These are phyloP conservation scores for Isichthys henryi DNA, from an alignment of 2,113 vertebrate species.

Conservation along the genomic window DNA sequence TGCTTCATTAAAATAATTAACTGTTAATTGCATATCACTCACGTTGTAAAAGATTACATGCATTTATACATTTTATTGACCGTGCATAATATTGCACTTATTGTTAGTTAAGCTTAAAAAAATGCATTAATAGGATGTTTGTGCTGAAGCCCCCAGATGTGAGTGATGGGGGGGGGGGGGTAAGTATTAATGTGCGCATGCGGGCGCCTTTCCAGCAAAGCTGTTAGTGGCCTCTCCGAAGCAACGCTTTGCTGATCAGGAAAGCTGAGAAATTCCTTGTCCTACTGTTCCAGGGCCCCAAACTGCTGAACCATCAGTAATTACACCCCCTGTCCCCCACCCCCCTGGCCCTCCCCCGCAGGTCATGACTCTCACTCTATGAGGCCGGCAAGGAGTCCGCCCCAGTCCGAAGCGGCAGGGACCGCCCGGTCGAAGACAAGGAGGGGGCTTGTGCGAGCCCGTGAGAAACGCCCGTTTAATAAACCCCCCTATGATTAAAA, in stretches of 20 bases:
- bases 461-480: neutral
- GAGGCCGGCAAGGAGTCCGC: neutral
- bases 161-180: conserved; percentile 47
- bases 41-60: neutral
- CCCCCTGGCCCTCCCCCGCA: conserved; percentile 42
- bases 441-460: neutral
- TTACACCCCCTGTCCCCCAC: conserved; percentile 47
- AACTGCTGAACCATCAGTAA: conserved; percentile 64
- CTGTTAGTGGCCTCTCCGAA: conserved; percentile 39
- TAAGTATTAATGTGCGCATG: conserved; percentile 51
- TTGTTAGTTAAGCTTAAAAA: neutral
- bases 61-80: conserved; percentile 3
- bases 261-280: conserved; percentile 68
- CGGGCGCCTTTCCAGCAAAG: conserved; percentile 51
- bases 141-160: conserved; percentile 23
- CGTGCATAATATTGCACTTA: neutral
- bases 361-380: conserved; percentile 43
- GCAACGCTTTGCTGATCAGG: conserved; percentile 49
- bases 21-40: neutral
- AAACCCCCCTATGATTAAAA: neutral
- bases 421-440: neutral
- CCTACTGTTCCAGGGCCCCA: conserved; percentile 49
- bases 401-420: neutral
- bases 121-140: neutral
- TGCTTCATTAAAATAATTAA: neutral